These are phyloP conservation scores for Sebastes kiyomatsui DNA, from an alignment of 2,797 vertebrate genomes.

Conservation along the genomic window DNA sequence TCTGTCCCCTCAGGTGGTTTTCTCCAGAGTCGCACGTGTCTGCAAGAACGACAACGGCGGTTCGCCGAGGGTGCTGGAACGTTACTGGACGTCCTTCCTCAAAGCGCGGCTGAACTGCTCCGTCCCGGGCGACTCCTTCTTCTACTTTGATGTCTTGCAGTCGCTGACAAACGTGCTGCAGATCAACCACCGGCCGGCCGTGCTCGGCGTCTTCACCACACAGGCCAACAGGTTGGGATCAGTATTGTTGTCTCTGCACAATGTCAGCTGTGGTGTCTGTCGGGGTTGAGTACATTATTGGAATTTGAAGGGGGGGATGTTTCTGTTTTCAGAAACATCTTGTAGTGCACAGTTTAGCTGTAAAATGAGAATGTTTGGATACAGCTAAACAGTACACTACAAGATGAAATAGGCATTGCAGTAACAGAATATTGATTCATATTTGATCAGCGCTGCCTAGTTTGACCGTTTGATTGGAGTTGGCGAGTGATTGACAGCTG, in stretches of 20 bases:
- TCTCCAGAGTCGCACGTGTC: constrained; percentile 92
- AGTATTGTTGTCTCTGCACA: not conserved
- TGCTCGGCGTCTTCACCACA: constrained; percentile 93
- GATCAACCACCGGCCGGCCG: constrained; percentile 86
- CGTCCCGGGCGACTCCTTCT: constrained; percentile 91
- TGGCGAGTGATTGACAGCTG: too few species aligned
- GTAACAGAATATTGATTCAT: too few species aligned
- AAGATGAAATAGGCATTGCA: too few species aligned
- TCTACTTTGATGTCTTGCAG: constrained; percentile 96
- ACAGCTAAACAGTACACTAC: too few species aligned
- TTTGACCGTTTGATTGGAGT: too few species aligned
- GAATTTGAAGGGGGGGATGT: not conserved
- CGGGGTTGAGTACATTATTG: not conserved
- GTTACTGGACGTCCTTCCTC: constrained; percentile 97
- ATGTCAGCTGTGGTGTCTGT: not conserved
- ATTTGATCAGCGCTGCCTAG: too few species aligned
- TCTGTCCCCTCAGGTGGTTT: constrained; percentile 83
- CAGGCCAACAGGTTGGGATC: constrained; percentile 90
- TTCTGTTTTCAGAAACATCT: too few species aligned
- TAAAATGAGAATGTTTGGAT: accelerated
- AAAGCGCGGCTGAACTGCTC: constrained; percentile 95
- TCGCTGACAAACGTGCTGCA: constrained; percentile 86
- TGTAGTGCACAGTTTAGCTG: too few species aligned
- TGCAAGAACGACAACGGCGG: constrained; percentile 96
- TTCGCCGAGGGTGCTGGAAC: constrained; percentile 92